Conservation (phyloP, 2,113 vertebrate species). For the Pyrgilauda ruficollis region DNA sequence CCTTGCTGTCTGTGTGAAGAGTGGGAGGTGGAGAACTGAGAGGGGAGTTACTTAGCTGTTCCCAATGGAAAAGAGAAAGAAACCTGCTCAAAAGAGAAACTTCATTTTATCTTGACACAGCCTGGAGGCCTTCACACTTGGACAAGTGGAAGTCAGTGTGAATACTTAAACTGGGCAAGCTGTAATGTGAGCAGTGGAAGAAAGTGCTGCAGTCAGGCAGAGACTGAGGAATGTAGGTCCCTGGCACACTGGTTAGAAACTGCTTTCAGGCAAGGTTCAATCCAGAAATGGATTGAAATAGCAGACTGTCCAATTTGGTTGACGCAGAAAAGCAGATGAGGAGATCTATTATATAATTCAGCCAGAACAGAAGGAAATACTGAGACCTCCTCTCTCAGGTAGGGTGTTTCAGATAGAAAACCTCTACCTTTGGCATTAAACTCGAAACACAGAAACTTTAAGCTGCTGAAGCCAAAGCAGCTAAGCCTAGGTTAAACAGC, state of each 20-base stretch:
- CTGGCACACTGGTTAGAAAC: conserved; percentile 20
- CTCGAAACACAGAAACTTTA: background rate
- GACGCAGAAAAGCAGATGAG: background rate
- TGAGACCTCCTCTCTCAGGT: background rate
- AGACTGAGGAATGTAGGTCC: conserved; percentile 11
- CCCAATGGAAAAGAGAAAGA: background rate
- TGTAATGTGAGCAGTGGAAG: conserved; percentile 30
- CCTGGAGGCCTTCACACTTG: background rate
- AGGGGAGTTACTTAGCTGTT: background rate
- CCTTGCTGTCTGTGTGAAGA: background rate
- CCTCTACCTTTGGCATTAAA: background rate
- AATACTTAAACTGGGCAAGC: background rate
- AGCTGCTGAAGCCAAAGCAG: background rate
- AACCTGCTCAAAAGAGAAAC: background rate
- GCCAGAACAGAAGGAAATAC: background rate
- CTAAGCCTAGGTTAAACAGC: background rate
- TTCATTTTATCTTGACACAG: background rate
- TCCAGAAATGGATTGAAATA: conserved; percentile 19
- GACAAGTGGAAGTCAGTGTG: background rate
- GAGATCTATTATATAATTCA: background rate
- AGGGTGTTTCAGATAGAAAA: background rate
- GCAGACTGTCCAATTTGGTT: background rate
- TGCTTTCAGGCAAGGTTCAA: background rate
- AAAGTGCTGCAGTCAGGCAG: conserved; percentile 15
- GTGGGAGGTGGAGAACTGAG: background rate